Conservation (phyloP, 92 coral and sea anemone species). For the Epizoanthus scotinus region DNA sequence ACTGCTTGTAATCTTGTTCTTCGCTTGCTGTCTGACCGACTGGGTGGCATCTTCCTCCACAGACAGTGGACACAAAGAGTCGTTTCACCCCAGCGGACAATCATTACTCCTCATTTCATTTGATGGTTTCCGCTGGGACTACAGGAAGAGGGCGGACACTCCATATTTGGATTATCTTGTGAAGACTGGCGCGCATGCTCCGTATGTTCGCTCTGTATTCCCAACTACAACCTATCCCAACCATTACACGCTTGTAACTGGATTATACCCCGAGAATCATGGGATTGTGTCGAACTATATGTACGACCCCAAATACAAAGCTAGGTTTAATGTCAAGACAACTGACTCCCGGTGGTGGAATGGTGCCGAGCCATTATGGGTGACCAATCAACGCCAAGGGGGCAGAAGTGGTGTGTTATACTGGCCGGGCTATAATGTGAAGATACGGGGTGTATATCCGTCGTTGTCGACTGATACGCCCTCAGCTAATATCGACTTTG, state of each 20-base stretch:
- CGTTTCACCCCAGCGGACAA: slow-evolving; percentile 13
- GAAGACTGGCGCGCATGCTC: slow-evolving; percentile 74
- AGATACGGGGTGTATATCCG: slow-evolving; percentile 61
- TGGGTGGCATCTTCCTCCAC: too few relatives aligned
- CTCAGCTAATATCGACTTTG: slow-evolving; percentile 54
- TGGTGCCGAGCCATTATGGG: slow-evolving; percentile 87
- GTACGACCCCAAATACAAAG: slow-evolving; percentile 76
- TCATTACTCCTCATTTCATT: slow-evolving; percentile 76
- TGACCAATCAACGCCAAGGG: slow-evolving; percentile 81
- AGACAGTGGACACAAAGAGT: not conserved
- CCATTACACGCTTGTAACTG: slow-evolving; percentile 84
- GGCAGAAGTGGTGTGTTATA: slow-evolving; percentile 79
- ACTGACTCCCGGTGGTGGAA: slow-evolving; percentile 91
- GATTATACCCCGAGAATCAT: slow-evolving; percentile 86
- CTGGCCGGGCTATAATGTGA: slow-evolving; percentile 91
- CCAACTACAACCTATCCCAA: slow-evolving; percentile 88
- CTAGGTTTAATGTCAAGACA: slow-evolving; percentile 57
- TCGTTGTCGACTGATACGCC: slow-evolving; percentile 47
- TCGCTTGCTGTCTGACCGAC: not conserved
- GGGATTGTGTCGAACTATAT: slow-evolving; percentile 85
- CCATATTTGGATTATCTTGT: slow-evolving; percentile 77
- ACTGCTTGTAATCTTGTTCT: not conserved
- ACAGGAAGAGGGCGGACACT: slow-evolving; percentile 64
- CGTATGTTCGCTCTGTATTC: slow-evolving; percentile 67
- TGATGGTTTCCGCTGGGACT: slow-evolving; percentile 95